Conservation (phyloP, 2,797 vertebrate genomes). For the Myotis pilosus region DNA sequence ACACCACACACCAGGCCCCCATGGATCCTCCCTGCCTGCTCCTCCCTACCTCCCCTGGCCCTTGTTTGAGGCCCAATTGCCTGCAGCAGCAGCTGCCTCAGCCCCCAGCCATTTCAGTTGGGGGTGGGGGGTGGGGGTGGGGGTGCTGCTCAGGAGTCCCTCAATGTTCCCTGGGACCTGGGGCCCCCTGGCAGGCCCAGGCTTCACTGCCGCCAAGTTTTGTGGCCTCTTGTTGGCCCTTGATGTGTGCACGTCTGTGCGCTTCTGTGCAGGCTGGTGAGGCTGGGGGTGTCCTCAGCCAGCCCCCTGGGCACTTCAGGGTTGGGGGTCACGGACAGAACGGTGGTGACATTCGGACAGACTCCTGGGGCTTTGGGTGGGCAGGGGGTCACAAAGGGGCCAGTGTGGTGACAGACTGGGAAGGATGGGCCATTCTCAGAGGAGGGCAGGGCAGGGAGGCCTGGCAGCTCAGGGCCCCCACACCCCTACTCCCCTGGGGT, state of each 20-base stretch:
- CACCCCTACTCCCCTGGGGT: background rate
- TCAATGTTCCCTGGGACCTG: background rate
- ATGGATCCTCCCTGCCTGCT: background rate
- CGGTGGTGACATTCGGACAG: too few species aligned
- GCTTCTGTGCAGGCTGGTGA: fast-evolving
- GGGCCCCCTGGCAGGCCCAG: background rate
- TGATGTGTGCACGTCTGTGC: fast-evolving
- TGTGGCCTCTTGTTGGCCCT: background rate
- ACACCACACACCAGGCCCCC: fast-evolving
- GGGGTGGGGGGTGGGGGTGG: too few species aligned
- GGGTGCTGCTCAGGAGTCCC: background rate
- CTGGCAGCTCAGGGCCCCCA: background rate
- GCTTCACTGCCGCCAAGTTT: background rate
- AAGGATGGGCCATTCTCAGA: background rate
- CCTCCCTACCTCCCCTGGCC: slow-evolving; percentile 2
- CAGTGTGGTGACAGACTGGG: fast-evolving
- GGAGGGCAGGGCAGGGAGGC: background rate
- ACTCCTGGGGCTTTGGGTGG: background rate
- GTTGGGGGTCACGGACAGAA: background rate
- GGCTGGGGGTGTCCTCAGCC: background rate
- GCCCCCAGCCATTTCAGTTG: background rate
- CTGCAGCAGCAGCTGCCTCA: background rate
- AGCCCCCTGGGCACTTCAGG: background rate
- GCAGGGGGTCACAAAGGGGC: fast-evolving
- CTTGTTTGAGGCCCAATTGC: slow-evolving; percentile 14